Evolutionary conservation across 2,888 invertebrate species (phyloP), one percentile per base, ranked within the genome.

Genomic region (Steromphala cineraria): DNA sequence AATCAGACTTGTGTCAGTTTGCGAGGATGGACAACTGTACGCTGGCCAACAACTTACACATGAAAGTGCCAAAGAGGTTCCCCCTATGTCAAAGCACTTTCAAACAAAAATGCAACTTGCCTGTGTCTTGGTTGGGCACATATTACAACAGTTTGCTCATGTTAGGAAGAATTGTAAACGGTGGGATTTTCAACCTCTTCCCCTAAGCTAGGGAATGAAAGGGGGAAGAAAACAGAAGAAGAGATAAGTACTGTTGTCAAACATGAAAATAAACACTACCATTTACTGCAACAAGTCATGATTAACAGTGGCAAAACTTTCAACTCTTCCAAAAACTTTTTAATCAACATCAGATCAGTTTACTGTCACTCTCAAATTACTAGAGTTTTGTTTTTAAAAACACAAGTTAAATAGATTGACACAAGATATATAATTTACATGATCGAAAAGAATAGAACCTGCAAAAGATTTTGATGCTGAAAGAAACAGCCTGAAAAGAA

Each of bases 171-270:
- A 81, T 81, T 82, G 81, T 75, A 82, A 85, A 83, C 79, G 81
- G 82, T 82, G 81, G 83, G 80, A 75, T 82, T 85, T 91, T 92
- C 93, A 94, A 93, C 93, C 94, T 93, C 93, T 93, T 93, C 92
- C 94, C 94, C 94, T 94, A 93, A 89, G 94, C 94, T 94, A 93
- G 92, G 91, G 93, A 93, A 91, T 91, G 88, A 93, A 93, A 93
- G 92, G 91, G 93, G 94, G 93, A 93, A 93, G 93, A 93, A 93
- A 93, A 90, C 87, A 91, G 91, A 92, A 92, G 92, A 92, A 89
- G 91, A 90, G 85, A 75, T 75, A 24, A 75, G 75, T 75, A 75
- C 24, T 75, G 19, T 40, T 53, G 46, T 62, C 62, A 62, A 28
- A 46, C 46, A 46, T 46, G 46, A 46, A 46, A 46, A 62, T 28